Conservation (phyloP, 2,797 vertebrate genomes). For the Sylvilagus floridanus region DNA sequence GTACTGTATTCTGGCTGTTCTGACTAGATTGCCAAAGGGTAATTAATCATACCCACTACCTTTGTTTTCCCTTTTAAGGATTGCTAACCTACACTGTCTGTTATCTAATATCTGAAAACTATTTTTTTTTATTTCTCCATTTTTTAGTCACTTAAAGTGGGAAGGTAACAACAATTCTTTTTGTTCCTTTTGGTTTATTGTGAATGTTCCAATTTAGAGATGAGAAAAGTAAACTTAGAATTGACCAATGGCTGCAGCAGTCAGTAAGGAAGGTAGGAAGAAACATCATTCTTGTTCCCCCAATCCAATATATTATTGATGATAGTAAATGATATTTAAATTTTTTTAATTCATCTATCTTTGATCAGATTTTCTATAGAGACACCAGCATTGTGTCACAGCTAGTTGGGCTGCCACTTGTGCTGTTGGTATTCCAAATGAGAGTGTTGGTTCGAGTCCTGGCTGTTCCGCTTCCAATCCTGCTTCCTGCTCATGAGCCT, state of each 20-base stretch:
- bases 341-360: neutral
- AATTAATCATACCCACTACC: neutral
- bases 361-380: constrained; percentile 9
- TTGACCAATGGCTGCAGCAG: neutral
- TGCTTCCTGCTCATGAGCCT: no score
- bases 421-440: no score
- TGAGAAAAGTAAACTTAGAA: constrained; percentile 13
- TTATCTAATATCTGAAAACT: neutral
- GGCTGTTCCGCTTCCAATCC: no score
- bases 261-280: neutral
- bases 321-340: neutral
- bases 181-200: neutral
- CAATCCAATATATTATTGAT: neutral
- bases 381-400: no score
- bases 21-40: neutral
- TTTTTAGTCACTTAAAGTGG: constrained; percentile 22
- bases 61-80: neutral
- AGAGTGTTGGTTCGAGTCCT: no score
- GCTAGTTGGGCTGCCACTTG: no score
- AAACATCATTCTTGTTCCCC: neutral
- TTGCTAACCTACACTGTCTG: neutral
- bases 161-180: neutral
- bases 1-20: neutral
- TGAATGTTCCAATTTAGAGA: neutral
- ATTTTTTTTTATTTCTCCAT: neutral